phyloP scores from a whole-genome alignment of 2,113 vertebrate genomes.

The Phasianus colchicus region DNA sequence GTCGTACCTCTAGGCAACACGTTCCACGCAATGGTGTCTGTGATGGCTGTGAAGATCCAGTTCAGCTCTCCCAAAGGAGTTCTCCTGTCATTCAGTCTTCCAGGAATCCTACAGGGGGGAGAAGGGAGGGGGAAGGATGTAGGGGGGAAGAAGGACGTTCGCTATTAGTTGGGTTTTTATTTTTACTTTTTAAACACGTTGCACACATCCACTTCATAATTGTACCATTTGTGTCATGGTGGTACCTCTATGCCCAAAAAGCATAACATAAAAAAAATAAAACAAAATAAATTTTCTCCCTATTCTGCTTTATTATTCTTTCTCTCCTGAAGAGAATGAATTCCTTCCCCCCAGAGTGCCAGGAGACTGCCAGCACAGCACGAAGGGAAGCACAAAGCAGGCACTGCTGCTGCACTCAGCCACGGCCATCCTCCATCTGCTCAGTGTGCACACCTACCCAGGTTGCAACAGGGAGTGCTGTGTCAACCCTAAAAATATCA shows the following conservation, averaged over 20 bases:
- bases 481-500: background rate
- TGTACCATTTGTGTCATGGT: background rate
- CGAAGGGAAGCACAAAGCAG: background rate
- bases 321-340: background rate
- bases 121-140: no score
- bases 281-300: background rate
- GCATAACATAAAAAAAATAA: background rate
- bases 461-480: background rate
- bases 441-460: fast-evolving
- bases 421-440: background rate
- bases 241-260: background rate
- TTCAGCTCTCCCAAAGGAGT: constrained; percentile 97
- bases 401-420: background rate
- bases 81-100: constrained; percentile 94
- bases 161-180: background rate
- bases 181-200: background rate
- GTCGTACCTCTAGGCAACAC: constrained; percentile 93
- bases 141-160: background rate
- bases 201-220: background rate
- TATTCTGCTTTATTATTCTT: background rate
- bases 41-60: constrained; percentile 99
- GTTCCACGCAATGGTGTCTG: constrained; percentile 98
- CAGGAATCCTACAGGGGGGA: constrained; percentile 86
- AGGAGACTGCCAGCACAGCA: background rate
- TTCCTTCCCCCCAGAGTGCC: no score